A percentile compares a stretch with the other conserved stretches of the same genome.
phyloP scores from a whole-genome alignment of 2,888 invertebrate genomes.

The Meteorus colon region DNA sequence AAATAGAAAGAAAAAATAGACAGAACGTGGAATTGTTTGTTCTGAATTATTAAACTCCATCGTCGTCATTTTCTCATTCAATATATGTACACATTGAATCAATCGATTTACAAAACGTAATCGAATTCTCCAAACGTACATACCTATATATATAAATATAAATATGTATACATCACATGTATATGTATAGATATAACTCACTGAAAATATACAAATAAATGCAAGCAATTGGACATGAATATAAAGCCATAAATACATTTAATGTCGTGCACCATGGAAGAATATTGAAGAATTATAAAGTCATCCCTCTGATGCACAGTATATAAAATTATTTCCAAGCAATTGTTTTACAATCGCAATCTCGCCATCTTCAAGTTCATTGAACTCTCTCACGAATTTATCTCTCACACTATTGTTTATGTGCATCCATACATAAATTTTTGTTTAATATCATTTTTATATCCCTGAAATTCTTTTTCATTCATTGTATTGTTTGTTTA shows the following conservation, averaged over 20 bases:
- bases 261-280: not conserved
- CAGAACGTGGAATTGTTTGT: not conserved
- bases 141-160: constrained; percentile 16
- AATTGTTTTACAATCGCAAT: constrained; percentile 34
- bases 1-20: not conserved
- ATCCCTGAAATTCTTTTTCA: no score
- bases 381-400: not conserved
- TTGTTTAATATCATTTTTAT: no score
- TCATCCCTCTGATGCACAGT: constrained; percentile 9
- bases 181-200: constrained; percentile 15
- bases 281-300: constrained; percentile 24
- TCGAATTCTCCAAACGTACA: constrained; percentile 42
- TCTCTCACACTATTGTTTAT: no score
- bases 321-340: constrained; percentile 31
- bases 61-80: constrained; percentile 1
- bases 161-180: not conserved
- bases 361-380: constrained; percentile 24
- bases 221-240: not conserved
- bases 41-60: not conserved
- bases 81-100: constrained; percentile 13
- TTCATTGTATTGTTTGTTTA: no score
- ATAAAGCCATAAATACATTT: not conserved
- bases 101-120: constrained; percentile 44
- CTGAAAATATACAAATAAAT: not conserved
- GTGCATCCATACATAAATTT: no score